Evolutionary conservation across 2,888 invertebrate species (phyloP), one percentile per base, ranked within the genome.

Genomic region (Spialia ferax): DNA sequence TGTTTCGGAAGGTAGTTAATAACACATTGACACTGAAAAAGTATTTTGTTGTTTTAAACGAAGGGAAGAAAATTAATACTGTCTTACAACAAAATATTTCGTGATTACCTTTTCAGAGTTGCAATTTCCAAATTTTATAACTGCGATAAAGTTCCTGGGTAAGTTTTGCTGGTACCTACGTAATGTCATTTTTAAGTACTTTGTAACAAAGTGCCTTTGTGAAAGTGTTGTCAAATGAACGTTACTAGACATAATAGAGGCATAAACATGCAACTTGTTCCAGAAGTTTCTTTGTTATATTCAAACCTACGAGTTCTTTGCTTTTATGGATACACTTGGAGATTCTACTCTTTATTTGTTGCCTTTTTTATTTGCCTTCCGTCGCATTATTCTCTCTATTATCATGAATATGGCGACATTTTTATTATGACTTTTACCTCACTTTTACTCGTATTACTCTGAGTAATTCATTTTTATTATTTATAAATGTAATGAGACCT

Each of bases 221-320:
- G 11, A 20, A 48, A 48, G 18, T 48, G 48, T 48, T 48, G 48
- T 11, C 48, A 20, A n/a, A 48, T 48, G 20, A 48, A 18, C 48
- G 20, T 48, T 2, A 48, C 20, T 20, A 20, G 48, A 48, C 48
- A 20, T 20, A 48, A 48, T 48, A 48, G 20, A 48, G 48, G 10
- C 48, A 48, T 48, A 48, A 48, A 48, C 20, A 45, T 45, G 45
- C 45, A 45, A 48, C 20, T 20, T 20, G 11, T 48, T 48, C 20
- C 20, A 48, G 48, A 48, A 48, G 18, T 45, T 45, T 15, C 45
- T 45, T 45, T 45, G 45, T 45, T 45, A 45, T 20, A 45, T 45
- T 45, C 18, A 45, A 45, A 45, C 15, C 18, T 45, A 45, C 18
- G 45, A 45, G 18, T 45, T 45, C 18, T 18, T 45, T 26, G 15